A percentile compares a stretch with the other conserved stretches of the same genome.
Evolutionary conservation across 2,797 vertebrate genomes (phyloP).

Genomic region (Amazona ochrocephala): DNA sequence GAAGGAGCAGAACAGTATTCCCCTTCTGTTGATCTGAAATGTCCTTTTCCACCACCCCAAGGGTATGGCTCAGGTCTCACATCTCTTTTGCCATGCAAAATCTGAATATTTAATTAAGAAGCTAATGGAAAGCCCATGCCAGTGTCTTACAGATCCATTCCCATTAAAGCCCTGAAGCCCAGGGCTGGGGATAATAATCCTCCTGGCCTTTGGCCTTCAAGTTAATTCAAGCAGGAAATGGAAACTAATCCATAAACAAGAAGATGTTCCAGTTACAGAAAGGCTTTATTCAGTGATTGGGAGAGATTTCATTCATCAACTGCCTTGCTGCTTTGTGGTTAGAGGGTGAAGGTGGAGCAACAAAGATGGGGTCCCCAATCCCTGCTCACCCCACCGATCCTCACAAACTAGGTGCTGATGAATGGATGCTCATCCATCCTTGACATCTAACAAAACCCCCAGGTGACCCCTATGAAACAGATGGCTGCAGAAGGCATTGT

Average conservation of each 20-base stretch:
- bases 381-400: neutral
- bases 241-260: neutral
- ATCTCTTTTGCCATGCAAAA: neutral
- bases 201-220: neutral
- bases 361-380: neutral
- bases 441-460: neutral
- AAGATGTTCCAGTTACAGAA: neutral
- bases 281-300: neutral
- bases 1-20: accelerated
- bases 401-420: neutral
- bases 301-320: conserved; percentile 19
- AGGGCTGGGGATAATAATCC: neutral
- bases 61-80: accelerated
- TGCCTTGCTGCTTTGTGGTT: accelerated
- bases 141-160: neutral
- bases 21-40: neutral
- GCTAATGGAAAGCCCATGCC: neutral
- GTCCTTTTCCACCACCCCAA: neutral
- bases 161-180: neutral
- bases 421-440: neutral
- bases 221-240: conserved; percentile 5
- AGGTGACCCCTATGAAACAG: neutral
- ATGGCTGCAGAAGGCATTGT: neutral
- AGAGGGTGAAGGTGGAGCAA: neutral
- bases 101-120: neutral